Evolutionary conservation across 1,140 invertebrate genomes (phyloP).

Genomic region (Cydia fagiglandana): DNA sequence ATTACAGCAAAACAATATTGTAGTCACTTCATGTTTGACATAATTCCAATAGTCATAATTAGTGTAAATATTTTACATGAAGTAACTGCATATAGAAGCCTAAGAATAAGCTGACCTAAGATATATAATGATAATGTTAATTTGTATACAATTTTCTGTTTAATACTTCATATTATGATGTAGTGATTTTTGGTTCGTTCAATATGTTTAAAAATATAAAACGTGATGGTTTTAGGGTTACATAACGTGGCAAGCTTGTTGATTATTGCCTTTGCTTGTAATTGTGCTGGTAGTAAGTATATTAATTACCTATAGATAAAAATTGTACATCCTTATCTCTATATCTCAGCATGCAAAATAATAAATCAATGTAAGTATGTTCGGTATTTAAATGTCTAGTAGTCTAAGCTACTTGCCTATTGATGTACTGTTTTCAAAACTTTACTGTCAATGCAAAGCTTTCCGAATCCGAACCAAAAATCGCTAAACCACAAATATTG

Average conservation of each 20-base stretch:
- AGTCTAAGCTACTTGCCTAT: neutral
- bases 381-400: neutral
- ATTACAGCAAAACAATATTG: conserved; percentile 41
- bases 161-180: neutral
- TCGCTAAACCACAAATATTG: neutral
- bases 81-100: conserved; percentile 37
- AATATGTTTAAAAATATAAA: too few species aligned
- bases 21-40: conserved; percentile 36
- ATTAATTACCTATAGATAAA: too few species aligned
- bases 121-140: conserved; percentile 28
- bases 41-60: conserved; percentile 1
- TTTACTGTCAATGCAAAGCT: neutral
- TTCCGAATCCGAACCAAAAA: neutral
- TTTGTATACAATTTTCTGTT: conserved; percentile 22
- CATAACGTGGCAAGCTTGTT: neutral
- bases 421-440: neutral
- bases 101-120: conserved; percentile 44
- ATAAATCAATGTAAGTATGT: too few species aligned
- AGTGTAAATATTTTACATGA: conserved; percentile 33
- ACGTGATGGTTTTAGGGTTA: too few species aligned
- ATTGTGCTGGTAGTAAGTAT: too few species aligned
- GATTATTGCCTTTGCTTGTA: neutral
- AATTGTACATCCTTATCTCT: neutral
- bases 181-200: neutral
- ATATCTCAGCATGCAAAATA: too few species aligned